These are phyloP conservation scores for Tenthredo mesomela DNA, from an alignment of 2,888 invertebrate genomes.

Conservation along the genomic window DNA sequence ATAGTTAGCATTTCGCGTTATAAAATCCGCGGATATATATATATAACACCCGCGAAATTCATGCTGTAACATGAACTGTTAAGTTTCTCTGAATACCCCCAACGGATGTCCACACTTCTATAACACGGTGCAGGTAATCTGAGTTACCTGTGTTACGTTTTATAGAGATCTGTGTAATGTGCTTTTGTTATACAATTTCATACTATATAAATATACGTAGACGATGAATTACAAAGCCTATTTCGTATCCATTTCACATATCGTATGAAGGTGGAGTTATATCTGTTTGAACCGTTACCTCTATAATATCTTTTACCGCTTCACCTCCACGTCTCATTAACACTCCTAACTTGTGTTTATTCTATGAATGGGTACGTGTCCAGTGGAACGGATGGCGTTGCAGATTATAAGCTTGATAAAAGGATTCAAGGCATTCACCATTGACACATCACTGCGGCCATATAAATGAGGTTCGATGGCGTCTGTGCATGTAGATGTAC, in stretches of 20 bases:
- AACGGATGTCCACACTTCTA: slow-evolving; percentile 21
- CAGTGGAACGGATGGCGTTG: not conserved
- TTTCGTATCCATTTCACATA: slow-evolving; percentile 18
- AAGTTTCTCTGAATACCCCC: slow-evolving; percentile 12
- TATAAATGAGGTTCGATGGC: slow-evolving; percentile 3
- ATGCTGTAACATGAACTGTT: not conserved
- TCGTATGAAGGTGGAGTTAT: not conserved
- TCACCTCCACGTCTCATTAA: not conserved
- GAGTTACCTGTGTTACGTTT: not conserved
- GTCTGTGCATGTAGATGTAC: not conserved
- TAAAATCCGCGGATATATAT: not conserved
- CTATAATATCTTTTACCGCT: not conserved
- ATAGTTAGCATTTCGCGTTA: not conserved
- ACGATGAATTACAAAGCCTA: not conserved
- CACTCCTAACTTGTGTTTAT: slow-evolving; percentile 9
- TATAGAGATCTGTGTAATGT: not conserved
- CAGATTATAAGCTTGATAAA: slow-evolving; percentile 14
- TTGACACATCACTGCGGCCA: slow-evolving; percentile 1
- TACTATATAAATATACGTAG: not conserved
- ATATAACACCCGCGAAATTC: not conserved
- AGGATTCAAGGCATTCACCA: not conserved
- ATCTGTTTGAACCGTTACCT: not conserved
- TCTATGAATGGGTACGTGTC: slow-evolving; percentile 12
- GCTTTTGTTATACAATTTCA: not conserved
- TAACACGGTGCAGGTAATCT: not conserved